Evolutionary conservation across 2,888 invertebrate genomes (phyloP), one percentile per base, ranked within the genome.

Genomic region (Ochropacha duplaris): DNA sequence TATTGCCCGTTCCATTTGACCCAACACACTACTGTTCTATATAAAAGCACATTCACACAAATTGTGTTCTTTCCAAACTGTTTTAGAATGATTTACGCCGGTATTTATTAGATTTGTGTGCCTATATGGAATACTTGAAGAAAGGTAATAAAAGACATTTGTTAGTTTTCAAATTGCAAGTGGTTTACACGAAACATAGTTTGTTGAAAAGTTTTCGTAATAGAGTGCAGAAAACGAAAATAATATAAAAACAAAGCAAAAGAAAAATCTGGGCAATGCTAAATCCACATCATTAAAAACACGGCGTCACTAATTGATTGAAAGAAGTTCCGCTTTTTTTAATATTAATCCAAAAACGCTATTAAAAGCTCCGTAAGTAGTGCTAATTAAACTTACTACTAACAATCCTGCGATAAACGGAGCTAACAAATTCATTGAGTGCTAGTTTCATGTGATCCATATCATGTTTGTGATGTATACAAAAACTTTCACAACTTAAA

Each of bases 1-100:
- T 86, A 87, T 85, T 72, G 79, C 71, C 69, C 72, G 74, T 81
- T 81, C 76, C 73, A 76, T 80, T 79, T 81, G 79, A 78, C 76
- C 76, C 70, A 68, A 70, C 74, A 61, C 72, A 72, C 69, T 72
- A 61, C 70, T 71, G 70, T 74, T 67, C 66, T 68, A 72, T 74
- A 79, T 76, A 80, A 76, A 78, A 79, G 68, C 76, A 71, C 71
- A 78, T 72, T 65, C 58, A 74, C 65, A 64, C 66, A 71, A 78
- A 77, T 76, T 69, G 75, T 52, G 72, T 72, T 71, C 72, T 77
- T 78, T 64, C 72, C 65, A 71, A 74, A 66, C 66, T 62, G 63
- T 65, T 68, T 70, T 59, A 69, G 69, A 68, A 67, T 69, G 71
- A 70, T 68, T 76, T 74, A 74, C 68, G 66, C 71, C 60, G 57